These are phyloP conservation scores for Nothoprocta pentlandii DNA, from an alignment of 2,113 vertebrate genomes.

Conservation along the genomic window DNA sequence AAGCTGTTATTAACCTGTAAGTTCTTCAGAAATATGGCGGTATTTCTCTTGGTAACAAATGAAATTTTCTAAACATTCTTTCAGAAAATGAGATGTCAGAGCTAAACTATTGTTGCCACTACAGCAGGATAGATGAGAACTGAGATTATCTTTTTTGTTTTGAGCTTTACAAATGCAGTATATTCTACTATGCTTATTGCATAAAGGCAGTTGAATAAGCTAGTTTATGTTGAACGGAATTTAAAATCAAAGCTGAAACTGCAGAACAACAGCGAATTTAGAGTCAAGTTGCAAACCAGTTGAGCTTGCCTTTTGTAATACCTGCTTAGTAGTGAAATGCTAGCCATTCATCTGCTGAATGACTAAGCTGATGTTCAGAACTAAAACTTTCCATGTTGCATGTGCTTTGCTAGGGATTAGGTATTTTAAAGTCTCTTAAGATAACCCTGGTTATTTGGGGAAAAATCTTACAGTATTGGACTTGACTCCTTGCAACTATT, in stretches of 20 bases:
- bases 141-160: neutral
- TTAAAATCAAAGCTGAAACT: slow-evolving; percentile 56
- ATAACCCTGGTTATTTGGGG: neutral
- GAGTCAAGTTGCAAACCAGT: slow-evolving; percentile 57
- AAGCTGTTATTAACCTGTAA: neutral
- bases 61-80: neutral
- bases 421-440: neutral
- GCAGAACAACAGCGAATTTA: slow-evolving; percentile 51
- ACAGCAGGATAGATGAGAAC: neutral
- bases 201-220: neutral
- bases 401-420: neutral
- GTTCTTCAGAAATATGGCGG: neutral
- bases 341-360: slow-evolving; percentile 49
- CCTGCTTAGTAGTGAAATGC: slow-evolving; percentile 63
- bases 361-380: slow-evolving; percentile 44
- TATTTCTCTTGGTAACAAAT: neutral
- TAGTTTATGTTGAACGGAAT: neutral
- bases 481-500: neutral
- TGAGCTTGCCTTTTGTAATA: slow-evolving; percentile 64
- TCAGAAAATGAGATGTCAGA: neutral
- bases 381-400: neutral
- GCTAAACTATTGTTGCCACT: neutral
- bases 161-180: neutral
- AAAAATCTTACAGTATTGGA: neutral
- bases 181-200: neutral